These are phyloP conservation scores for Drosophila phalerata DNA, from an alignment of 2,888 invertebrate species.

Conservation along the genomic window DNA sequence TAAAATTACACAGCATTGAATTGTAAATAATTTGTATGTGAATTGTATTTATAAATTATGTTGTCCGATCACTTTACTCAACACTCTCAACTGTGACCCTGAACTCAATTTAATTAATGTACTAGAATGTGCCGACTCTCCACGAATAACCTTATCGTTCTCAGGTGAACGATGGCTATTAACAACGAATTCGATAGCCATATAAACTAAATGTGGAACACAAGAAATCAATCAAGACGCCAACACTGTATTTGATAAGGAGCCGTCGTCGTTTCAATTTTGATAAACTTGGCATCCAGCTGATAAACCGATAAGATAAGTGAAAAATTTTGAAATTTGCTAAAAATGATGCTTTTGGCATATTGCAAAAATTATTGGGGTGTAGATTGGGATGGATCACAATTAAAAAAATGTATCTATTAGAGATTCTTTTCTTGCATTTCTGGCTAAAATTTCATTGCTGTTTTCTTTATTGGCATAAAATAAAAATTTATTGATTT, in stretches of 20 bases:
- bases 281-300: constrained; percentile 40
- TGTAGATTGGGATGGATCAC: too few relatives aligned
- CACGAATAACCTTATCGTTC: constrained; percentile 27
- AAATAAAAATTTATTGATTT: too few relatives aligned
- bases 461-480: too few relatives aligned
- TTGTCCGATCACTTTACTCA: constrained; percentile 4
- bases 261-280: constrained; percentile 1
- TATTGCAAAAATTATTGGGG: not conserved
- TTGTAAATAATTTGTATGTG: constrained; percentile 7
- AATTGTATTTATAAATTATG: constrained; percentile 21
- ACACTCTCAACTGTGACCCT: constrained; percentile 33
- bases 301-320: constrained; percentile 44
- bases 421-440: too few relatives aligned
- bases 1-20: not conserved
- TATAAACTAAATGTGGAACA: constrained; percentile 46
- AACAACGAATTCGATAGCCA: constrained; percentile 36
- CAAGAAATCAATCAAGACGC: constrained; percentile 56
- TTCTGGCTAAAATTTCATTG: too few relatives aligned
- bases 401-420: too few relatives aligned
- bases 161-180: constrained; percentile 42
- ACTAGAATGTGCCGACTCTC: constrained; percentile 2
- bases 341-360: constrained; percentile 8
- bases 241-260: constrained; percentile 38
- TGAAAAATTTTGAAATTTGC: not conserved
- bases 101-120: constrained; percentile 49